Base-by-base conservation (phyloP, 2,797 vertebrate genomes). In the Siniperca undulata region DNA sequence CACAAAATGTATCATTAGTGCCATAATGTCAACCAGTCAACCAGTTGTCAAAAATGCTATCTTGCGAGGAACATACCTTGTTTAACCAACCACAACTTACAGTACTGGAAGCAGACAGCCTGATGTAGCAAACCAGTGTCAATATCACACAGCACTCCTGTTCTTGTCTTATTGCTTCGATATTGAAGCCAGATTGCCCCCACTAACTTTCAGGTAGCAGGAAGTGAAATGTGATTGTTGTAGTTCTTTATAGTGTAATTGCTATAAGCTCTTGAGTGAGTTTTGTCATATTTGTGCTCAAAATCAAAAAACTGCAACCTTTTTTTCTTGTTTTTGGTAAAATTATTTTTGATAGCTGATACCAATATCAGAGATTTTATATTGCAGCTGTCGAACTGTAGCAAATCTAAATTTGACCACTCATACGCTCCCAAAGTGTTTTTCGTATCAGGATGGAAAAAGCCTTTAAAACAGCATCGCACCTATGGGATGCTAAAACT, bases 41-140 rank as follows among this genome's bases (percentile, higher is more conserved):
- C 2, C 27, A 44, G 5, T 6, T 40, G 68, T 20, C 14, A 38
- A 13, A 56, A 69, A 44, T 42, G 24, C 1, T 10, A 4, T 59
- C 14, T 58, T 34, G 2, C 38, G 55, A 60, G 16, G 19, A 20
- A 17, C 42, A 46, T 50, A 17, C 0, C 8, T 55, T 34, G 24
- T 69, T 34, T 27, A 55, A 56, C 30, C 17, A 16, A 46, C 24
- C 12, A 50, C 46, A 44, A 19, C 0, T 24, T 42, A 27, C 17
- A 48, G 16, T 13, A 34, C 19, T 9, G 44, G 19, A 17, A 24
- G 38, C 20, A 62, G 10, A 58, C 44, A 52, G 20, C n/a, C 13
- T 44, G 42, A 50, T 38, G 22, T n/a, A 34, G 44, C 13, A 71
- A 76, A 55, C 36, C 59, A 76, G 27, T 17, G 52, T 48, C 55